phyloP scores from a whole-genome alignment of 2,113 vertebrate genomes.

The Ancistrus triradiatus region DNA sequence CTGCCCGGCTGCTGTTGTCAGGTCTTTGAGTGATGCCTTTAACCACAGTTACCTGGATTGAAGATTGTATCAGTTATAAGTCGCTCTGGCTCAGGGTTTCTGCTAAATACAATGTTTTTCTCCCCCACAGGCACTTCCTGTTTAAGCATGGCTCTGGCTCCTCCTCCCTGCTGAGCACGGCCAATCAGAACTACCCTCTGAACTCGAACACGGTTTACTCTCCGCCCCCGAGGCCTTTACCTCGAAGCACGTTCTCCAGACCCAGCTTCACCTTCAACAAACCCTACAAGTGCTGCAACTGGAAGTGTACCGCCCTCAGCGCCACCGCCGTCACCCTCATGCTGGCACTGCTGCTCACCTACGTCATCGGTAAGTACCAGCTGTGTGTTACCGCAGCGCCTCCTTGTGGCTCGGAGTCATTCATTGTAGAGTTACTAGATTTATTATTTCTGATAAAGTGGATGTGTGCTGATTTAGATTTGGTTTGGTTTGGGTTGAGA shows the following conservation, averaged over 20 bases:
- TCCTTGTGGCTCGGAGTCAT: constrained; percentile 5
- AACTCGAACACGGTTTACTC: constrained; percentile 95
- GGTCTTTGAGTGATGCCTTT: too few relatives aligned
- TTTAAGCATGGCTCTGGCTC: constrained; percentile 96
- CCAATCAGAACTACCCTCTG: constrained; percentile 92
- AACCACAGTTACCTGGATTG: too few relatives aligned
- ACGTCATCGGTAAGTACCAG: constrained; percentile 87
- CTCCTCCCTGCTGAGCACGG: constrained; percentile 88
- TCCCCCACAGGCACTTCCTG: constrained; percentile 85
- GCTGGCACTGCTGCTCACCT: constrained; percentile 86
- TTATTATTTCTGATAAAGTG: too few relatives aligned
- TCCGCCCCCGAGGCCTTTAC: constrained; percentile 89
- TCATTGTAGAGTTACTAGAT: too few relatives aligned
- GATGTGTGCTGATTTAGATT: too few relatives aligned
- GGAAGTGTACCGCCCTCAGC: constrained; percentile 94
- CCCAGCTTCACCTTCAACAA: constrained; percentile 96
- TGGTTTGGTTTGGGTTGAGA: too few relatives aligned
- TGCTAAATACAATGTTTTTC: constrained; percentile 24
- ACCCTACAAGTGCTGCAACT: constrained; percentile 95
- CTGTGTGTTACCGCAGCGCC: constrained; percentile 46
- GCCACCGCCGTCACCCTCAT: constrained; percentile 90
- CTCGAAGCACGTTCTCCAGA: constrained; percentile 89
- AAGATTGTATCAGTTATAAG: too few relatives aligned
- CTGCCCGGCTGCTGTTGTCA: too few relatives aligned
- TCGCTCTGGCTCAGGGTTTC: too few relatives aligned